Evolutionary conservation across 2,113 vertebrate species (phyloP).

Genomic region (Ginglymostoma cirratum): DNA sequence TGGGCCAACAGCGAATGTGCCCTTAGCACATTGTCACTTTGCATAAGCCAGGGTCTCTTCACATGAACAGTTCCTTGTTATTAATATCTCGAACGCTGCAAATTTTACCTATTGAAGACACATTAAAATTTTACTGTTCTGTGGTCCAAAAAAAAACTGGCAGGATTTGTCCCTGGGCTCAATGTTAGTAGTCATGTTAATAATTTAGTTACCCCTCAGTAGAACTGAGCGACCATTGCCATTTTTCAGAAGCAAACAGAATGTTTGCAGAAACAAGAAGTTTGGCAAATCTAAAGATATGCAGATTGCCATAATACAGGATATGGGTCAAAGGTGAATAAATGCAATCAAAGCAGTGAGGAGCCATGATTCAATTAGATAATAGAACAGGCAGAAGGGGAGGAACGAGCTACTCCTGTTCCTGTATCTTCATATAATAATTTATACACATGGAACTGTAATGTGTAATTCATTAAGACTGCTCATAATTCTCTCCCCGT

Average conservation of each 20-base stretch:
- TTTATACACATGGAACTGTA: background rate
- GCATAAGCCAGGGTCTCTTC: background rate
- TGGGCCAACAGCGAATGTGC: background rate
- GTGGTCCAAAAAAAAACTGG: background rate
- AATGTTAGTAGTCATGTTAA: background rate
- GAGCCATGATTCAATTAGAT: background rate
- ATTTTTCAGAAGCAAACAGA: background rate
- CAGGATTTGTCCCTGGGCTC: background rate
- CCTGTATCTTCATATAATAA: background rate
- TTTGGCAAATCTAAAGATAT: background rate
- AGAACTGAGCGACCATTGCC: background rate
- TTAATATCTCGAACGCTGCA: background rate
- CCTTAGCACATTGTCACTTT: slow-evolving; percentile 10
- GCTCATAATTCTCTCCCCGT: background rate
- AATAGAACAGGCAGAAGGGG: background rate
- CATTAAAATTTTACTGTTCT: background rate
- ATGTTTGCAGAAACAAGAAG: background rate
- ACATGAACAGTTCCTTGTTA: background rate
- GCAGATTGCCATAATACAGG: background rate
- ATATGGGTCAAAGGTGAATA: background rate
- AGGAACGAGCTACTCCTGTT: background rate
- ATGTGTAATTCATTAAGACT: background rate
- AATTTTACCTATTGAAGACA: background rate
- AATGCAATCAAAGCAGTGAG: background rate
- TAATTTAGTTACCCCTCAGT: background rate